Evolutionary conservation across 2,113 vertebrate genomes (phyloP), one percentile per base, ranked within the genome.

Genomic region (Cervus canadensis): DNA sequence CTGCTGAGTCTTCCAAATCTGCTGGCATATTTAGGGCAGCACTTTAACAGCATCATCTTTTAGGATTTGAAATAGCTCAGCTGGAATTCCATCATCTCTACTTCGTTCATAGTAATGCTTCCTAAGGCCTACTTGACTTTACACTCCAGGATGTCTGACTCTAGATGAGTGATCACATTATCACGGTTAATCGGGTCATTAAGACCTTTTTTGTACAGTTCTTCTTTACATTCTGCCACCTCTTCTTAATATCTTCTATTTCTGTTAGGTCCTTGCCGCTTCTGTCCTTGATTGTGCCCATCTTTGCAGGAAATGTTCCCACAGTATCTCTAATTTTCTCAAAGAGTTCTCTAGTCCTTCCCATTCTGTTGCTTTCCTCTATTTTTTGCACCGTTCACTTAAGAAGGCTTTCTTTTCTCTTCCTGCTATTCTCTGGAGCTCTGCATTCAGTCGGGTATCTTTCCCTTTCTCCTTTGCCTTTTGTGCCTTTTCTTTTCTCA

Each of bases 141-240:
- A 33, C 3, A 76, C 36, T 40, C 21, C 23, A 76, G 36, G 36
- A 43, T 76, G 36, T 76, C 36, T 76, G 71, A 43, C 6, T 43
- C 71, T 26, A 26, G 71, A 10, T 43, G 12, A 76, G 23, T 76
- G 36, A 43, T 76, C 25, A 76, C 36, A 76, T 23, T 3, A 76
- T 43, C 12, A 0, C 26, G 12, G 25, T 25, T 76, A 43, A 14
- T 23, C 0, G 0, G 71, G 71, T 7, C 23, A 76, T 43, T 76
- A 76, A 43, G 36, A 76, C 23, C 12, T 43, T 76, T 71, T 26
- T 26, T 76, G 36, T 76, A 43, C 23, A 43, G 21, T 43, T 76
- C 23, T 57, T 57, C 56, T 76, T 25, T 26, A 23, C 6, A 76
- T 43, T 76, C 71, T 76, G 71, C 71, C 36, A 76, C 36, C 36